A percentile compares a stretch with the other conserved stretches of the same genome.
These are phyloP conservation scores for Macquaria australasica DNA, from an alignment of 2,113 vertebrate species.

Conservation along the genomic window DNA sequence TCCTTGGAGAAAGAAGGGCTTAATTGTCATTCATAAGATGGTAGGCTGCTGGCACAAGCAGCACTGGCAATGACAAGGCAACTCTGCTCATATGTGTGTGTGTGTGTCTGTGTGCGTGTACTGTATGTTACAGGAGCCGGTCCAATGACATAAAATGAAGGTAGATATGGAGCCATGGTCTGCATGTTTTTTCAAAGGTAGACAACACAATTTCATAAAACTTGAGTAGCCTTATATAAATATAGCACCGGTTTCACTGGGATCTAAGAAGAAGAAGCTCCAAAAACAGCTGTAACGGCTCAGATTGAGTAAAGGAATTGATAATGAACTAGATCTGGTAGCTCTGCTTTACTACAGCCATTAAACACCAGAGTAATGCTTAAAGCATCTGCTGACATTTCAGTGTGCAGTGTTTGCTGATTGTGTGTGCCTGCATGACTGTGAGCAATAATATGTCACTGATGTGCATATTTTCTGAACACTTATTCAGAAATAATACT, in stretches of 20 bases:
- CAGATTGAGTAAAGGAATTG: slow-evolving; percentile 74
- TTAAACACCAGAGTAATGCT: slow-evolving; percentile 20
- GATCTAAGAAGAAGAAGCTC: slow-evolving; percentile 61
- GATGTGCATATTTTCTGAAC: slow-evolving; percentile 45
- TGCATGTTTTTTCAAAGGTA: slow-evolving; percentile 61
- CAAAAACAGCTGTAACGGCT: slow-evolving; percentile 73
- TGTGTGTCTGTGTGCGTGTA: slow-evolving; percentile 27
- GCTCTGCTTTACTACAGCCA: slow-evolving; percentile 43
- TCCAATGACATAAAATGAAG: slow-evolving; percentile 78
- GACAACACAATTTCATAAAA: slow-evolving; percentile 72
- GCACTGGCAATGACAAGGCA: slow-evolving; percentile 71
- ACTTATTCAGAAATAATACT: slow-evolving; percentile 73
- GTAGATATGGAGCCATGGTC: slow-evolving; percentile 76
- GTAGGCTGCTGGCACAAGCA: slow-evolving; percentile 60
- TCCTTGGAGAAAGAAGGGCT: slow-evolving; percentile 70
- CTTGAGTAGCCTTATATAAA: slow-evolving; percentile 78
- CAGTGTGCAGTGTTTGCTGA: slow-evolving; percentile 46
- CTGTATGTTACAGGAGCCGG: slow-evolving; percentile 76
- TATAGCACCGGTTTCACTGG: slow-evolving; percentile 82
- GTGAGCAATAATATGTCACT: neutral
- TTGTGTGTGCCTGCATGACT: slow-evolving; percentile 35
- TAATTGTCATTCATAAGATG: slow-evolving; percentile 74
- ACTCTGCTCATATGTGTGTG: slow-evolving; percentile 57
- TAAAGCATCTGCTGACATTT: slow-evolving; percentile 38
- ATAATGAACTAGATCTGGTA: slow-evolving; percentile 39